Percentiles rank a stretch among this genome's conserved stretches.
These are phyloP conservation scores for Sphaerophoria taeniata DNA, from an alignment of 2,888 invertebrate species.

Conservation along the genomic window DNA sequence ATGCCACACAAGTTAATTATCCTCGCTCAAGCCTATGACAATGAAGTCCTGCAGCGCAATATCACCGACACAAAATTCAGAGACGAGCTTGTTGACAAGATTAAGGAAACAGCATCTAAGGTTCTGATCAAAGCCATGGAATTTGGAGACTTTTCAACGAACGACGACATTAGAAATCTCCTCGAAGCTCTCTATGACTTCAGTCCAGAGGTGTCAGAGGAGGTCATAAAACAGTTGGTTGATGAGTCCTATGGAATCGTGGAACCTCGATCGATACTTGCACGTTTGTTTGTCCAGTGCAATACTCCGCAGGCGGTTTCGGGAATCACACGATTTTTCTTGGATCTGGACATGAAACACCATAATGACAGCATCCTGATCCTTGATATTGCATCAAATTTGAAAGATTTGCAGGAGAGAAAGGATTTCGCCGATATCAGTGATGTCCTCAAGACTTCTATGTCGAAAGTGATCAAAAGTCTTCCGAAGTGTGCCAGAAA, in stretches of 20 bases:
- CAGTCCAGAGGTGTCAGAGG: conserved; percentile 4
- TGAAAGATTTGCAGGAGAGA: background rate
- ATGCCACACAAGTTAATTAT: background rate
- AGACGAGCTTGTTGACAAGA: background rate
- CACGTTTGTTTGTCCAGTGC: background rate
- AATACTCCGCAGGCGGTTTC: conserved; percentile 26
- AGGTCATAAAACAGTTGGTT: background rate
- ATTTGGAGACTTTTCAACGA: conserved; percentile 6
- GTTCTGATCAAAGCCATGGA: conserved; percentile 8
- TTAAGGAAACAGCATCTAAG: background rate
- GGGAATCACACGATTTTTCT: conserved; percentile 13
- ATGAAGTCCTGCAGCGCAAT: background rate
- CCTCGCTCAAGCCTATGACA: conserved; percentile 7
- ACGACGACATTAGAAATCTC: background rate
- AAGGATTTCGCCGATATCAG: conserved; percentile 2
- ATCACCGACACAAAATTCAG: background rate
- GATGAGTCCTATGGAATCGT: conserved; percentile 14
- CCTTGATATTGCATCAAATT: conserved; percentile 12
- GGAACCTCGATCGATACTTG: conserved; percentile 4
- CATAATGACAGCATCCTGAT: conserved; percentile 21
- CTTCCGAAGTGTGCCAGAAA: conserved; percentile 29
- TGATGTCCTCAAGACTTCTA: background rate
- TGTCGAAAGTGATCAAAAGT: conserved; percentile 2
- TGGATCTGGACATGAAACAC: background rate
- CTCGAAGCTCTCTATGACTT: conserved; percentile 23